Evolutionary conservation across 2,797 vertebrate genomes (phyloP).

Genomic region (Brachyalestes nurse): DNA sequence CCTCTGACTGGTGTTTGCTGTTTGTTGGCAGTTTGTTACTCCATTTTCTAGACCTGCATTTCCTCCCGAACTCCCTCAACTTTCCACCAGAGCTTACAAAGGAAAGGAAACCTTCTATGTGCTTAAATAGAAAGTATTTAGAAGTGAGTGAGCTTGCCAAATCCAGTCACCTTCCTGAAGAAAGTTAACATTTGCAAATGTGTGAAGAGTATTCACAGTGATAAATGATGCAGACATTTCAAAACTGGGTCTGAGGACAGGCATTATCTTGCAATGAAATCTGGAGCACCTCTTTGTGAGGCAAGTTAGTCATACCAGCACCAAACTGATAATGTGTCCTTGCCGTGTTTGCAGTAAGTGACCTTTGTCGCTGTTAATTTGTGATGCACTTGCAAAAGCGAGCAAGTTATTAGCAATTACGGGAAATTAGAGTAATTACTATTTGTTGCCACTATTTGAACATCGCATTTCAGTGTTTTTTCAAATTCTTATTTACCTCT

Average conservation of each 20-base stretch:
- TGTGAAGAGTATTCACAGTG: conserved; percentile 1
- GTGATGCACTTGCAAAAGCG: background rate
- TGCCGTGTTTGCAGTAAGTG: background rate
- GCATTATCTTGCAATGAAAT: background rate
- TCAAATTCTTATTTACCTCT: background rate
- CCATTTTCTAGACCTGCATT: background rate
- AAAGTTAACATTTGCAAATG: background rate
- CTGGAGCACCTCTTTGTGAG: background rate
- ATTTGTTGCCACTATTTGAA: background rate
- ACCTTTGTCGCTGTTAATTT: background rate
- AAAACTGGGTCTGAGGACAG: background rate
- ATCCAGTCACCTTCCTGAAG: background rate
- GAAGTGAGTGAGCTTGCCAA: background rate
- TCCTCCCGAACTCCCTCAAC: background rate
- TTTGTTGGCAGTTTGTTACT: background rate
- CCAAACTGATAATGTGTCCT: background rate
- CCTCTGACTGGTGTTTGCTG: background rate
- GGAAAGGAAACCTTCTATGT: background rate
- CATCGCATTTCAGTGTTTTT: background rate
- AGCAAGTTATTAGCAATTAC: background rate
- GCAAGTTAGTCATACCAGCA: background rate
- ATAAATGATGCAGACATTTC: background rate
- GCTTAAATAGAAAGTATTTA: background rate
- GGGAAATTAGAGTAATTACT: background rate
- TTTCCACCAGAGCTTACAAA: background rate